A percentile compares a stretch with the other conserved stretches of the same genome.
phyloP scores from a whole-genome alignment of 2,797 vertebrate genomes.

The Falco naumanni region DNA sequence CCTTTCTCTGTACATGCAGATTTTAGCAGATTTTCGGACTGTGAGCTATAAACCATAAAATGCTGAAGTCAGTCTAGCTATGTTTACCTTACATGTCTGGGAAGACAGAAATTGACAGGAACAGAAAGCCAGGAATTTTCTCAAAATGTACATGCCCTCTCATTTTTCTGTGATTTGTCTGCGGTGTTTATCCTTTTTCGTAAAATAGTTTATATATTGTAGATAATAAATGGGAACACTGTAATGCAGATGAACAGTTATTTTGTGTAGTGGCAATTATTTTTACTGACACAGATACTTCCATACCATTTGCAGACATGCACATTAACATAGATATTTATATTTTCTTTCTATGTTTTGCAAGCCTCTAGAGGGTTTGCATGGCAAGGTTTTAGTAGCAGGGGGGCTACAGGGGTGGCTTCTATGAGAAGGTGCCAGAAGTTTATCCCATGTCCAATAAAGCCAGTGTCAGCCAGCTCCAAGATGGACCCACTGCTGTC shows the following conservation, averaged over 20 bases:
- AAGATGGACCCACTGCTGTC: too few relatives aligned
- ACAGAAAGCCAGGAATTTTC: not conserved
- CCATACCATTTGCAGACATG: not conserved
- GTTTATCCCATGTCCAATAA: too few relatives aligned
- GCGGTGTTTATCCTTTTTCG: not conserved
- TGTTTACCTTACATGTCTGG: slow-evolving; percentile 1
- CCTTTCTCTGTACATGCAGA: not conserved
- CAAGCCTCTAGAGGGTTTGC: not conserved
- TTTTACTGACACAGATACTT: not conserved
- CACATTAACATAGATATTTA: not conserved
- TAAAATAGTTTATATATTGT: not conserved
- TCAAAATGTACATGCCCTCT: not conserved
- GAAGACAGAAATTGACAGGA: not conserved
- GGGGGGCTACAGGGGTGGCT: too few relatives aligned
- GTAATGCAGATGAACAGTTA: not conserved
- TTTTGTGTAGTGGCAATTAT: not conserved
- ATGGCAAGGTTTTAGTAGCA: too few relatives aligned
- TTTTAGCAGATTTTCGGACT: not conserved
- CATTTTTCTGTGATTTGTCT: not conserved
- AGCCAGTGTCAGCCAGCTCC: too few relatives aligned
- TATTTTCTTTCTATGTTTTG: not conserved
- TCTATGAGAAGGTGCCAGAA: too few relatives aligned
- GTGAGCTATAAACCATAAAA: not conserved
- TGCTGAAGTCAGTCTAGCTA: not conserved
- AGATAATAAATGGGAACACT: not conserved